Conservation (phyloP, 2,888 invertebrate species). For the Xestia rhomboidea region DNA sequence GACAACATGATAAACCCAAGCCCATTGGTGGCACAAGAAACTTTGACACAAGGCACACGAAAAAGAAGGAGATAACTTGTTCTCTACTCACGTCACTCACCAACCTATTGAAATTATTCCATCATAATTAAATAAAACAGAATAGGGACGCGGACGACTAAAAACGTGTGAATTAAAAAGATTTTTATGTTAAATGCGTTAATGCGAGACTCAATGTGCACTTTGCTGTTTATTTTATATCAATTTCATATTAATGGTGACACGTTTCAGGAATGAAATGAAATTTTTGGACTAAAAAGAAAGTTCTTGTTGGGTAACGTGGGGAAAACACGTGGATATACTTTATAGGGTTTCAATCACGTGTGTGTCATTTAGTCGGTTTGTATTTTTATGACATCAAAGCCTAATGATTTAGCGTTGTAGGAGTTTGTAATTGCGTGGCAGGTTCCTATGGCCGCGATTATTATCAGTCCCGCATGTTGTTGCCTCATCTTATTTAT, state of each 20-base stretch:
- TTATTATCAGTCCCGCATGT: too few relatives aligned
- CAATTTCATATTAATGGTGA: slow-evolving; percentile 53
- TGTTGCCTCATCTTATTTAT: too few relatives aligned
- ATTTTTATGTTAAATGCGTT: slow-evolving; percentile 78
- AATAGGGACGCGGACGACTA: slow-evolving; percentile 66
- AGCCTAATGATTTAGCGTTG: too few relatives aligned
- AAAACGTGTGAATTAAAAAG: slow-evolving; percentile 78
- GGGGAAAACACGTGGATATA: background rate
- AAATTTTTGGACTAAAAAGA: slow-evolving; percentile 5
- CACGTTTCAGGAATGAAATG: slow-evolving; percentile 34
- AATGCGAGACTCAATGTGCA: slow-evolving; percentile 64
- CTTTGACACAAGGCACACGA: too few relatives aligned
- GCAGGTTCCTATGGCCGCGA: too few relatives aligned
- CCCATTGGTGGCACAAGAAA: too few relatives aligned
- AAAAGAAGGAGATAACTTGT: background rate
- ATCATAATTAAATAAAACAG: slow-evolving; percentile 28
- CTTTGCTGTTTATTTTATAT: slow-evolving; percentile 58
- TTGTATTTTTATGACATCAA: background rate
- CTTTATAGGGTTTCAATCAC: background rate
- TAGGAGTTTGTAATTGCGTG: background rate
- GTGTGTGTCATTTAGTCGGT: background rate
- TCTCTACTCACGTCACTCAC: background rate
- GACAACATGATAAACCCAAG: too few relatives aligned
- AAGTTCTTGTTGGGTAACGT: background rate
- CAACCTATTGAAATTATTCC: background rate